Evolutionary conservation across 2,797 vertebrate species (phyloP).

Genomic region (Pseudochirops corinnae): DNA sequence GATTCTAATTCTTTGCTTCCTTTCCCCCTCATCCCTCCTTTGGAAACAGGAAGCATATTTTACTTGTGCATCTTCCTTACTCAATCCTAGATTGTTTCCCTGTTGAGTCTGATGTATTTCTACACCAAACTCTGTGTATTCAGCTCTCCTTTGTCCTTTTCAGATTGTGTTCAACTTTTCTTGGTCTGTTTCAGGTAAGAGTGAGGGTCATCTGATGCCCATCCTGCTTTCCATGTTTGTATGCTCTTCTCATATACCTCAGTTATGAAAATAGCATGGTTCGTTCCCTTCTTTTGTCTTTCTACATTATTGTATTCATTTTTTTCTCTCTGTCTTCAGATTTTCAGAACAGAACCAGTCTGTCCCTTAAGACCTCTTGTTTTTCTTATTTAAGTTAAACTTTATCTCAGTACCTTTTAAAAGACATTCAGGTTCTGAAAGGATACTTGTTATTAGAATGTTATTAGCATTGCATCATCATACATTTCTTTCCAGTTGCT

Average conservation of each 20-base stretch:
- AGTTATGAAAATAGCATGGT: background rate
- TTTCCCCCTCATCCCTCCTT: background rate
- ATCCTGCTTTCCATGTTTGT: background rate
- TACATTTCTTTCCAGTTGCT: background rate
- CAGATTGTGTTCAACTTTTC: background rate
- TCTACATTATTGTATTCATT: background rate
- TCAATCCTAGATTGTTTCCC: background rate
- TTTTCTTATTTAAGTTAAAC: background rate
- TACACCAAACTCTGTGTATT: background rate
- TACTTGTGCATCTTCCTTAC: background rate
- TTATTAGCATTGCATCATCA: background rate
- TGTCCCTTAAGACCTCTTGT: background rate
- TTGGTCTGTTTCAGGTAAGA: background rate
- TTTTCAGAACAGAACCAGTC: background rate
- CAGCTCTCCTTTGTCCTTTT: background rate
- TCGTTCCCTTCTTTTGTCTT: background rate
- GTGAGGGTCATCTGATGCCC: background rate
- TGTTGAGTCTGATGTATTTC: background rate
- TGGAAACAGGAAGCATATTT: background rate
- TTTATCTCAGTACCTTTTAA: background rate
- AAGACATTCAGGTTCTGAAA: background rate
- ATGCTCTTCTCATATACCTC: background rate
- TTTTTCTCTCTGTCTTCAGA: background rate
- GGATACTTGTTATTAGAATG: background rate
- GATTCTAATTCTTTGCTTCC: background rate